Base-by-base conservation (phyloP, 2,888 invertebrate genomes). In the Microchrysa polita region DNA sequence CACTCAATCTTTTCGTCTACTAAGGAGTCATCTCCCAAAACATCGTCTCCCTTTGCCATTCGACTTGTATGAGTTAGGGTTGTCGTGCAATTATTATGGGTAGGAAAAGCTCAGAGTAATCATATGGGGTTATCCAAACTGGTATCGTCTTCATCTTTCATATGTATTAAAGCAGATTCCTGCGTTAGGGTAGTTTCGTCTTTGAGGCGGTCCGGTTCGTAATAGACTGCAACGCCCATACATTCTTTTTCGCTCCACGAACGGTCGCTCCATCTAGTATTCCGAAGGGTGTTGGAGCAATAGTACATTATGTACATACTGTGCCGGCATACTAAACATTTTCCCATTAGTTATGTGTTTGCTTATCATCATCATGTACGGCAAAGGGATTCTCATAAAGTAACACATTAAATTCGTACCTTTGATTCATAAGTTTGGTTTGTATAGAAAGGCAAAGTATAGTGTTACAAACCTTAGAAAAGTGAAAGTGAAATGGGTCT, bases 61-160 rank as follows among this genome's bases (percentile, higher is more conserved):
- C 72, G n/a, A n/a, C n/a, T n/a, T n/a, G n/a, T 61, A 67, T 75
- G 74, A 75, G 75, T 75, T 75, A 75, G 72, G 74, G 74, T 74
- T 75, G 75, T 75, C n/a, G n/a, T 75, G 75, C 74, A 75, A 75
- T 75, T 75, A 75, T 75, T 69, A 72, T 57, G 69, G 74, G 75
- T 57, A 59, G 67, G 52, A 61, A 55, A 67, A 16, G 5, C n/a
- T 22, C 69, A 34, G 27, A 34, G 27, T 34, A 34, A 34, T 7
- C 42, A 20, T 7, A 65, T 20, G 20, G 44, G 44, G n/a, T 9
- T 27, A 23, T 5, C 14, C 16, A 40, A 12, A 5, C 44, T n/a
- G 48, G 12, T 1, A 65, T 22, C 48, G 2, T n/a, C n/a, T n/a
- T n/a, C n/a, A n/a, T n/a, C n/a, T n/a, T n/a, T n/a, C n/a, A n/a